phyloP scores from a whole-genome alignment of 2,888 invertebrate species.

The Geophilus truncorum region DNA sequence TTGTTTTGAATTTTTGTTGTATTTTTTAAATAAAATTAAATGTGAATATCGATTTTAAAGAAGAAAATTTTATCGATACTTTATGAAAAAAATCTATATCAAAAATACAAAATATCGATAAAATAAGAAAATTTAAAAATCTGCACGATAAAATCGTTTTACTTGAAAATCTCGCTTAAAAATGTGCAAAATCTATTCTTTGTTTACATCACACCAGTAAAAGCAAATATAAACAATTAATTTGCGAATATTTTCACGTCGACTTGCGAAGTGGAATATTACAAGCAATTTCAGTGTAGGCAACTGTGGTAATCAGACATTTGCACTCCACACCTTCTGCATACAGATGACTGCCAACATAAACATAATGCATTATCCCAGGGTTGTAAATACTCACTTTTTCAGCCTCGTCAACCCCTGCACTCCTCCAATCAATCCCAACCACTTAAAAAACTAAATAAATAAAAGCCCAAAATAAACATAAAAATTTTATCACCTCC shows the following conservation, averaged over 20 bases:
- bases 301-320: background rate
- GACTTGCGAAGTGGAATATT: background rate
- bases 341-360: background rate
- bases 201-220: too few species aligned
- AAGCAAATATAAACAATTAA: background rate
- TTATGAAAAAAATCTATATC: too few species aligned
- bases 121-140: too few species aligned
- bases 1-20: too few species aligned
- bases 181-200: too few species aligned
- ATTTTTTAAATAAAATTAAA: too few species aligned
- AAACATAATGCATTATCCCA: background rate
- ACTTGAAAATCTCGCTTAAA: too few species aligned
- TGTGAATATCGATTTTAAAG: too few species aligned
- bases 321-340: background rate
- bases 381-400: background rate
- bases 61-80: too few species aligned
- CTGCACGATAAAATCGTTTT: too few species aligned
- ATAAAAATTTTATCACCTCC: background rate
- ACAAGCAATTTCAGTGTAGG: background rate
- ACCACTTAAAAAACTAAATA: background rate
- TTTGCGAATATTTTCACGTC: background rate
- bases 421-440: background rate
- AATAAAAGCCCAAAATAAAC: background rate
- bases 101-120: too few species aligned
- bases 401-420: background rate